Evolutionary conservation across 2,113 vertebrate genomes (phyloP).

Genomic region (Archocentrus centrarchus): DNA sequence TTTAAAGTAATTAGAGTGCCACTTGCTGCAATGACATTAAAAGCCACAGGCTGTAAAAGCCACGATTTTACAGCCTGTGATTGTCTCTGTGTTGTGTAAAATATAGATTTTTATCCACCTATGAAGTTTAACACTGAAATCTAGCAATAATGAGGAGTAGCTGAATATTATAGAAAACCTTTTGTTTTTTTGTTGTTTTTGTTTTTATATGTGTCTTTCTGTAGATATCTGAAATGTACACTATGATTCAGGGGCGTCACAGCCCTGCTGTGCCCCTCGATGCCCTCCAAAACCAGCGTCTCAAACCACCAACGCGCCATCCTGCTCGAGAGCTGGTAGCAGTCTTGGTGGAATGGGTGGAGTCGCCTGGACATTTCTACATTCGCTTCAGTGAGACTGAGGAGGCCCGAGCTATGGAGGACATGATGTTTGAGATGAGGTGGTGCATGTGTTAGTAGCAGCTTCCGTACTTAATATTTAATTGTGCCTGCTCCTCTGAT

Average conservation of each 20-base stretch:
- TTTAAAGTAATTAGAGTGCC: background rate
- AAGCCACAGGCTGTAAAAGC: background rate
- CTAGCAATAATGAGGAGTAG: background rate
- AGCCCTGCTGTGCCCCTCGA: constrained; percentile 84
- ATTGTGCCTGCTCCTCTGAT: background rate
- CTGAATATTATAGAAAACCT: background rate
- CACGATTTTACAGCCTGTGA: background rate
- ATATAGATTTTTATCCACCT: no score
- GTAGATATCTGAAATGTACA: constrained; percentile 70
- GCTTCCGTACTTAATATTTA: background rate
- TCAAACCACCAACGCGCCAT: constrained; percentile 79
- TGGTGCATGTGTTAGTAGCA: constrained; percentile 48
- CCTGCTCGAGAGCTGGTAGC: constrained; percentile 78
- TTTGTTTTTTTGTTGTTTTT: background rate
- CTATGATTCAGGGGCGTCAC: constrained; percentile 31
- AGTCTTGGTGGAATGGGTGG: constrained; percentile 84
- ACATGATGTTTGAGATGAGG: constrained; percentile 96
- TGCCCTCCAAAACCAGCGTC: constrained; percentile 80
- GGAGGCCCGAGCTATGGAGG: constrained; percentile 81
- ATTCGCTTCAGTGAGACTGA: constrained; percentile 81
- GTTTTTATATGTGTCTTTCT: background rate
- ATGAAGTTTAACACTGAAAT: background rate
- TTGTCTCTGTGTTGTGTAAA: no score
- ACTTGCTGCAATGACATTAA: background rate
- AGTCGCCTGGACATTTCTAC: constrained; percentile 90